phyloP scores from a whole-genome alignment of 2,888 invertebrate species.

The Gari tellinella region DNA sequence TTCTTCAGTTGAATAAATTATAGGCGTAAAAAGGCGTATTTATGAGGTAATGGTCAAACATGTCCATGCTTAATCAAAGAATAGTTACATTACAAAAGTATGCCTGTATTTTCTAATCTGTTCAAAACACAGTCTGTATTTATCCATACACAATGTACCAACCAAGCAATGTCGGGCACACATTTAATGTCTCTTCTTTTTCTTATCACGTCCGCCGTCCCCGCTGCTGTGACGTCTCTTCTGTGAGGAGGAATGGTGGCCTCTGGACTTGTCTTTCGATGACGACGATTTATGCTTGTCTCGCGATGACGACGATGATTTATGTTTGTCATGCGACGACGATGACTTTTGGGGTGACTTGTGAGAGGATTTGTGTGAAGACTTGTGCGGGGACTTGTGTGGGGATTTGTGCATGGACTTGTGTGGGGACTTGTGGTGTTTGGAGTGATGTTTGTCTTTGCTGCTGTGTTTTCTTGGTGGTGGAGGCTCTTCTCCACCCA shows the following conservation, averaged over 20 bases:
- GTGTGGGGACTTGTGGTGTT: conserved; percentile 18
- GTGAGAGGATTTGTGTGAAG: conserved; percentile 49
- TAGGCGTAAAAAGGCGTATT: too few relatives aligned
- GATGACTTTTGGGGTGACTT: conserved; percentile 31
- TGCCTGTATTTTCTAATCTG: too few relatives aligned
- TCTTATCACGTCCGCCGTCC: conserved; percentile 54
- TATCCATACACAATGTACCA: too few relatives aligned
- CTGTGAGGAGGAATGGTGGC: conserved; percentile 49
- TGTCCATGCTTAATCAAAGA: too few relatives aligned
- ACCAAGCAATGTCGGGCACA: background rate
- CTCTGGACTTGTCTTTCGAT: conserved; percentile 7
- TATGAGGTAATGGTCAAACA: too few relatives aligned
- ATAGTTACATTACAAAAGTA: too few relatives aligned
- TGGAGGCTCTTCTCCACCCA: conserved; percentile 45
- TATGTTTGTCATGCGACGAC: conserved; percentile 55
- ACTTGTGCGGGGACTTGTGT: conserved; percentile 47
- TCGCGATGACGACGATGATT: conserved; percentile 43
- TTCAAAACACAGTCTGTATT: too few relatives aligned
- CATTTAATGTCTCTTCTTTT: conserved; percentile 62
- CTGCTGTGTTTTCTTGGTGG: too few relatives aligned
- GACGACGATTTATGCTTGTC: conserved; percentile 46
- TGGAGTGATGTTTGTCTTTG: conserved; percentile 13
- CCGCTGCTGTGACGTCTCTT: conserved; percentile 65
- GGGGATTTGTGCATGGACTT: conserved; percentile 41
- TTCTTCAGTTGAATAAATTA: too few relatives aligned